A percentile compares a stretch with the other conserved stretches of the same genome.
phyloP scores from a whole-genome alignment of 2,113 vertebrate genomes.

The Neolamprologus cancellatus region DNA sequence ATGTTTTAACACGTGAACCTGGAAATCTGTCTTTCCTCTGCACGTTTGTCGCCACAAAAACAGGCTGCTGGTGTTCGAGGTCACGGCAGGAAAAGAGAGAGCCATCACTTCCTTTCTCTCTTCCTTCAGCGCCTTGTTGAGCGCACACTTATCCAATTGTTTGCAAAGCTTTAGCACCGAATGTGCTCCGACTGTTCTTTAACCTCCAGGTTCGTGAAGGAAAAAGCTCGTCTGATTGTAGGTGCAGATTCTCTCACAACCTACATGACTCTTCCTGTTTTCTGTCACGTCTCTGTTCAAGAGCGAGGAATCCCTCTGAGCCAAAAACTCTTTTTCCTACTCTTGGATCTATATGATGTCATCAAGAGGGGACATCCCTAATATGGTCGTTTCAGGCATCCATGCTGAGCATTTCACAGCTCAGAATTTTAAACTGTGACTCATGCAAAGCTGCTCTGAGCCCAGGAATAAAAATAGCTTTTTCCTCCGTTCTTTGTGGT shows the following conservation, averaged over 20 bases:
- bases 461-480: background rate
- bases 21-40: background rate
- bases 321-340: background rate
- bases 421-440: background rate
- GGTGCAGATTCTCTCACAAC: background rate
- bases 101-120: background rate
- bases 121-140: background rate
- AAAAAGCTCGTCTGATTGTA: background rate
- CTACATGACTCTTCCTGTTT: background rate
- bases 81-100: background rate
- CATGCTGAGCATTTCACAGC: background rate
- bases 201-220: background rate
- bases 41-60: background rate
- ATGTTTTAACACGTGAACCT: background rate
- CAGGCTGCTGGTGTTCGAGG: background rate
- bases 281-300: background rate
- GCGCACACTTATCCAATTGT: background rate
- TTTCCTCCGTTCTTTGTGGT: background rate
- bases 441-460: background rate
- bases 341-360: background rate
- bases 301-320: background rate
- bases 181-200: background rate
- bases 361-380: background rate
- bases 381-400: background rate
- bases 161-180: background rate